Evolutionary conservation across 2,113 vertebrate species (phyloP).

Genomic region (Tyto alba): DNA sequence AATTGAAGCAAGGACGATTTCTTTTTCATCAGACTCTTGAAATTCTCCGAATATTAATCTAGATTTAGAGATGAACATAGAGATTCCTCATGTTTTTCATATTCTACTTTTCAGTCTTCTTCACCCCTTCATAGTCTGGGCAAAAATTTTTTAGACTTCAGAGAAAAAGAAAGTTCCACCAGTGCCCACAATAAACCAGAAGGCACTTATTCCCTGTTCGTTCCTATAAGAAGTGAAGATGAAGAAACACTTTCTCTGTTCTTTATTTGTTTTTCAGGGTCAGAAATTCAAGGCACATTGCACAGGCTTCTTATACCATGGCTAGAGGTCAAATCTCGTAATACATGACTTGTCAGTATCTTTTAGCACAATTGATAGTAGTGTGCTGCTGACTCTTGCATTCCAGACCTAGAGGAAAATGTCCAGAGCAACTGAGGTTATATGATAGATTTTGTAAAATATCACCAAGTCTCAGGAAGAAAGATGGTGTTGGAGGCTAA

Average conservation of each 20-base stretch:
- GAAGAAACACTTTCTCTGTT: slow-evolving; percentile 52
- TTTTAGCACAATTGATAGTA: slow-evolving; percentile 63
- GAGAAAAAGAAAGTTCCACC: slow-evolving; percentile 31
- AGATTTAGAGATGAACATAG: neutral
- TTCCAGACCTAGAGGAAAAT: slow-evolving; percentile 50
- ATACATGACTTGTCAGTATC: slow-evolving; percentile 64
- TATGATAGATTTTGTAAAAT: slow-evolving; percentile 43
- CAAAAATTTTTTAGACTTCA: neutral
- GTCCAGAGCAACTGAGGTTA: slow-evolving; percentile 46
- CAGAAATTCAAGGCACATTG: slow-evolving; percentile 55
- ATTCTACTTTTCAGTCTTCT: neutral
- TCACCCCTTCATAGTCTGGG: neutral
- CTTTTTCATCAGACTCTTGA: neutral
- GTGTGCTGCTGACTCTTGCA: slow-evolving; percentile 55
- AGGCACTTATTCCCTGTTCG: slow-evolving; percentile 14
- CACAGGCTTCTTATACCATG: slow-evolving; percentile 25
- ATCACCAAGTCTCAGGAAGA: slow-evolving; percentile 43
- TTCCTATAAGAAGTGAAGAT: slow-evolving; percentile 30
- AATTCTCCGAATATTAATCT: neutral
- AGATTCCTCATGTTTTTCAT: neutral
- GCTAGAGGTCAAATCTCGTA: slow-evolving; percentile 58
- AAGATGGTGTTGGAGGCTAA: slow-evolving; percentile 29
- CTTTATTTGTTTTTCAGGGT: slow-evolving; percentile 65
- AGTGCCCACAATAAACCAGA: slow-evolving; percentile 22
- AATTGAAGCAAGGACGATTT: neutral